A percentile compares a stretch with the other conserved stretches of the same genome.
These are phyloP conservation scores for Mus caroli DNA, from an alignment of 2,797 vertebrate genomes.

Conservation along the genomic window DNA sequence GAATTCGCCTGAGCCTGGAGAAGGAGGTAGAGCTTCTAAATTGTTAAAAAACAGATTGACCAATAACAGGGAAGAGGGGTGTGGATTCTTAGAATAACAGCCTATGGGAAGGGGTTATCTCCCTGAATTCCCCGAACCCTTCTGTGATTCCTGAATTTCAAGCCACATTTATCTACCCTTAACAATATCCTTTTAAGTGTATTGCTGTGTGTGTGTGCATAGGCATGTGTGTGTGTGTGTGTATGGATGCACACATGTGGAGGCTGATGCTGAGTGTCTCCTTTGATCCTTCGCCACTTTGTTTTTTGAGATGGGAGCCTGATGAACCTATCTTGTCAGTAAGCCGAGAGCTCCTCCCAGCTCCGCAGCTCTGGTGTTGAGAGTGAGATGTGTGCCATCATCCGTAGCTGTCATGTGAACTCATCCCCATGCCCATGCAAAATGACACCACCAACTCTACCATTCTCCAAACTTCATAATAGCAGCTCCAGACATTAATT, in stretches of 20 bases:
- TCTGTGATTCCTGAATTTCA: conserved; percentile 45
- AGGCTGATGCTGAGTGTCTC: neutral
- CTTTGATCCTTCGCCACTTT: neutral
- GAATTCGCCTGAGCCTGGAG: neutral
- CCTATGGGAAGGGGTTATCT: neutral
- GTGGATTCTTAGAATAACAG: neutral
- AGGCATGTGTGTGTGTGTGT: neutral
- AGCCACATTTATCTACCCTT: neutral
- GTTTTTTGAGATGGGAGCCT: neutral
- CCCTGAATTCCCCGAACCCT: neutral
- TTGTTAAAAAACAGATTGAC: neutral
- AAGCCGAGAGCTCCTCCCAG: neutral
- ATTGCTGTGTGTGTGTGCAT: no score
- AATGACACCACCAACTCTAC: neutral
- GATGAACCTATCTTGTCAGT: neutral
- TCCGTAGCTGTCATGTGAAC: neutral
- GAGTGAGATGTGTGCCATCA: neutral
- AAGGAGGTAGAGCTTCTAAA: neutral
- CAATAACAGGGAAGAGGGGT: neutral
- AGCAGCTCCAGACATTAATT: neutral
- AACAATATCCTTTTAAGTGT: neutral
- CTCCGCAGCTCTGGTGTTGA: neutral
- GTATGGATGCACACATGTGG: neutral
- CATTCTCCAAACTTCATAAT: neutral
- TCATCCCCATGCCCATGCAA: neutral